A percentile compares a stretch with the other conserved stretches of the same genome.
Conservation (phyloP, 2,888 invertebrate species). For the Agrotis clavis region DNA sequence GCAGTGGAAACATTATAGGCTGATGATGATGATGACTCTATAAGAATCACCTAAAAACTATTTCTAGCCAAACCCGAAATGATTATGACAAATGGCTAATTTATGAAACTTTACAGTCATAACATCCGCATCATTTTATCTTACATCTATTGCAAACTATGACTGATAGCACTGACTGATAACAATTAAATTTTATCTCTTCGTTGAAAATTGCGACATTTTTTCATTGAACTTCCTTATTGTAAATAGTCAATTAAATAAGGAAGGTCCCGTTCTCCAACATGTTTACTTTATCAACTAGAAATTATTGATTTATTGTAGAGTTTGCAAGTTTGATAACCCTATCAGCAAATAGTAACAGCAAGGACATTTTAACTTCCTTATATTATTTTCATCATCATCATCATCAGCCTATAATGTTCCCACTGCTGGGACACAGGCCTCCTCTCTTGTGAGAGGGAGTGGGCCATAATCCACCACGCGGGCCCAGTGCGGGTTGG, state of each 20-base stretch:
- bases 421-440: too few species aligned
- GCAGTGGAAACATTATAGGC: too few species aligned
- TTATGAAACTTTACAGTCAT: conserved; percentile 2
- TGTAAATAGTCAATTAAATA: conserved; percentile 3
- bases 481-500: too few species aligned
- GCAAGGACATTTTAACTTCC: conserved; percentile 2
- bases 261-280: neutral
- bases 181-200: neutral
- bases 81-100: neutral
- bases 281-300: neutral
- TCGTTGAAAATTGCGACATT: neutral
- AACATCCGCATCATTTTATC: neutral
- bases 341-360: neutral
- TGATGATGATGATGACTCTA: too few species aligned
- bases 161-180: conserved; percentile 7
- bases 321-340: neutral
- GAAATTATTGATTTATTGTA: neutral
- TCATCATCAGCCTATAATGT: too few species aligned
- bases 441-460: too few species aligned
- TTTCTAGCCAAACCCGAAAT: neutral
- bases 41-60: neutral
- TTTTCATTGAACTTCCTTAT: conserved; percentile 5
- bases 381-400: neutral
- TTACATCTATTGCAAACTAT: conserved; percentile 4
- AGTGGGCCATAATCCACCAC: too few species aligned